Evolutionary conservation across 1,140 invertebrate genomes (phyloP), one percentile per base, ranked within the genome.

Genomic region (Drosophila azteca): DNA sequence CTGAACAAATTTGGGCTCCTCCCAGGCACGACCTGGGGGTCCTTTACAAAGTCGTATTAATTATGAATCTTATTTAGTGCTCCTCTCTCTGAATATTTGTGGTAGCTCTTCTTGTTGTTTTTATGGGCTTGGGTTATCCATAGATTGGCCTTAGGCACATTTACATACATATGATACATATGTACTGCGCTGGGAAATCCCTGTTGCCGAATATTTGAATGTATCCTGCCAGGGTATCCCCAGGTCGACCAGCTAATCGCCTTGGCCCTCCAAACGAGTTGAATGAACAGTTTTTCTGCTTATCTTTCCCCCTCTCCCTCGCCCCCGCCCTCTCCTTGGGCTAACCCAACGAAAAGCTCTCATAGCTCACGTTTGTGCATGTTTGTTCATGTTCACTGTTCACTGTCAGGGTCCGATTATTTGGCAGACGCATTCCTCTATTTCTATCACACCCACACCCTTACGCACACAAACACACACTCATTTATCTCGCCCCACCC

Each of bases 51-150:
- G 46, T 59, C 68, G 55, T 50, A 69, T 83, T 74, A 82, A 82
- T 82, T 82, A 79, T 69, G 55, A 70, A 66, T 83, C 49, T 59
- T 65, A 46, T 74, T 78, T 26, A 39, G 11, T 48, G 51, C 35
- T 29, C 66, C 39, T 8, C 51, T 51, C 35, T 62, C 17, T 20
- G 17, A 20, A 22, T 49, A 69, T 43, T 57, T 20, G 29, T 29
- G 26, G 11, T 11, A 41, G n/a, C 24, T 26, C 24, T 26, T 26
- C 4, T 35, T 48, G 35, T 57, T 73, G 68, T 61, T 74, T 4
- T 26, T 26, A 26, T 26, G 24, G 24, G 5, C 24, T 66, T 41
- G 50, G 22, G 9, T 26, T 46, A 8, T 22, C 22, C 5, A 43
- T 13, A 54, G 35, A 24, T 15, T 57, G 15, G 43, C 51, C 17